phyloP scores from a whole-genome alignment of 2,113 vertebrate genomes.

The Solea solea region DNA sequence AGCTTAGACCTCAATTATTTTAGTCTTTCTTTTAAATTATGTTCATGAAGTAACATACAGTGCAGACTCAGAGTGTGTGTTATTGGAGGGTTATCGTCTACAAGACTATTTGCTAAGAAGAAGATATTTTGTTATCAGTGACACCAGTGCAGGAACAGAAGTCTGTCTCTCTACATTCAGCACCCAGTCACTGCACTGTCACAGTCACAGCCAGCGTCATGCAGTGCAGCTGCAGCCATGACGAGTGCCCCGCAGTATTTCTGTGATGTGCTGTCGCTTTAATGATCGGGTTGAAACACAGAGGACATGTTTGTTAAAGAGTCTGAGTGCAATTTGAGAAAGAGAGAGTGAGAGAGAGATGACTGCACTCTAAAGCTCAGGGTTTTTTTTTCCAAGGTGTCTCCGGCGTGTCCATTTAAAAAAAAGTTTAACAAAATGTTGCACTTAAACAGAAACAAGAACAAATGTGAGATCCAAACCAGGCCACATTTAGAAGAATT shows the following conservation, averaged over 20 bases:
- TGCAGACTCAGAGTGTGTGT: neutral
- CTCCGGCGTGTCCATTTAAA: conserved; percentile 9
- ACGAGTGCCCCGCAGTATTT: conserved; percentile 11
- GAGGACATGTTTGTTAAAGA: conserved; percentile 16
- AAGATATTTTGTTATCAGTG: neutral
- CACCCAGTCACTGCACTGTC: conserved; percentile 13
- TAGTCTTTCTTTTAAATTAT: neutral
- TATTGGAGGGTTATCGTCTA: neutral
- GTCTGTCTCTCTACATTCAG: conserved; percentile 18
- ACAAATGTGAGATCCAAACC: neutral
- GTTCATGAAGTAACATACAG: neutral
- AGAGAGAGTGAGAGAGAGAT: neutral
- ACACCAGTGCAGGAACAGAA: neutral
- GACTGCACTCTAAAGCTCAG: neutral
- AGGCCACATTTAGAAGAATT: neutral
- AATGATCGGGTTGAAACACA: conserved; percentile 28
- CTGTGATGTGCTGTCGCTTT: conserved; percentile 15
- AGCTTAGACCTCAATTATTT: neutral
- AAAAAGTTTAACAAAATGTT: neutral
- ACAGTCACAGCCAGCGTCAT: conserved; percentile 36
- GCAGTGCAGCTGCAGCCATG: conserved; percentile 23
- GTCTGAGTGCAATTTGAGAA: conserved; percentile 13
- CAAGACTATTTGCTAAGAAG: neutral
- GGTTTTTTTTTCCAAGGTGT: conserved; percentile 21
- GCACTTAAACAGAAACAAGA: neutral